Evolutionary conservation across 2,797 vertebrate species (phyloP).

Genomic region (Miichthys miiuy): DNA sequence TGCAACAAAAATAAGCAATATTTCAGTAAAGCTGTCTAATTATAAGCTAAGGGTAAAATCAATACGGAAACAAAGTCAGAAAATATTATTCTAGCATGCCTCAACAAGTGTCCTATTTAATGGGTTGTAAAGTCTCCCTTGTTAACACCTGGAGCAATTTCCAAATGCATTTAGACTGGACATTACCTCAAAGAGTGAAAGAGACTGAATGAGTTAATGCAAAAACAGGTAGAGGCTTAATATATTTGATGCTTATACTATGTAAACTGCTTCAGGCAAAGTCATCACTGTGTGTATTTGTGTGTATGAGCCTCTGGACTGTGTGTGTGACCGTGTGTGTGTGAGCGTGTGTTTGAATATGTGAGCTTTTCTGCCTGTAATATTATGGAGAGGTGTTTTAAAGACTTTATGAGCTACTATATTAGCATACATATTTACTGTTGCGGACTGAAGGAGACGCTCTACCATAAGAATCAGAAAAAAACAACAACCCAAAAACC

Average conservation of each 20-base stretch:
- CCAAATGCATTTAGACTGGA: background rate
- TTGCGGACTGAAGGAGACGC: slow-evolving; percentile 71
- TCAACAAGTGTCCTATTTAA: slow-evolving; percentile 6
- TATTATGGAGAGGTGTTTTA: slow-evolving; percentile 70
- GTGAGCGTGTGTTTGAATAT: slow-evolving; percentile 31
- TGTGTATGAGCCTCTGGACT: slow-evolving; percentile 29
- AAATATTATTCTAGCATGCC: background rate
- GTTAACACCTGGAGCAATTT: slow-evolving; percentile 8
- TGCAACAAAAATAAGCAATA: background rate
- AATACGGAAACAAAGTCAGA: background rate
- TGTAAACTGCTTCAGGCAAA: slow-evolving; percentile 56
- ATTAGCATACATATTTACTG: slow-evolving; percentile 86
- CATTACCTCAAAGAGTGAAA: slow-evolving; percentile 10
- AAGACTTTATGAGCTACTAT: slow-evolving; percentile 79
- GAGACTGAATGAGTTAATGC: slow-evolving; percentile 24
- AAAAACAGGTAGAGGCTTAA: slow-evolving; percentile 31
- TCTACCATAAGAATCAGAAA: slow-evolving; percentile 66
- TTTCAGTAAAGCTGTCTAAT: background rate
- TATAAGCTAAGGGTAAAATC: background rate
- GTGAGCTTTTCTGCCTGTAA: slow-evolving; percentile 53
- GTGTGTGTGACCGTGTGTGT: slow-evolving; percentile 23
- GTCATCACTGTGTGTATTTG: slow-evolving; percentile 54
- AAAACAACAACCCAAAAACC: slow-evolving; percentile 42
- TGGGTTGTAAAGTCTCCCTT: background rate
- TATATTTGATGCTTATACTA: slow-evolving; percentile 41